Conservation (phyloP, 2,113 vertebrate genomes). For the Muntiacus reevesi region DNA sequence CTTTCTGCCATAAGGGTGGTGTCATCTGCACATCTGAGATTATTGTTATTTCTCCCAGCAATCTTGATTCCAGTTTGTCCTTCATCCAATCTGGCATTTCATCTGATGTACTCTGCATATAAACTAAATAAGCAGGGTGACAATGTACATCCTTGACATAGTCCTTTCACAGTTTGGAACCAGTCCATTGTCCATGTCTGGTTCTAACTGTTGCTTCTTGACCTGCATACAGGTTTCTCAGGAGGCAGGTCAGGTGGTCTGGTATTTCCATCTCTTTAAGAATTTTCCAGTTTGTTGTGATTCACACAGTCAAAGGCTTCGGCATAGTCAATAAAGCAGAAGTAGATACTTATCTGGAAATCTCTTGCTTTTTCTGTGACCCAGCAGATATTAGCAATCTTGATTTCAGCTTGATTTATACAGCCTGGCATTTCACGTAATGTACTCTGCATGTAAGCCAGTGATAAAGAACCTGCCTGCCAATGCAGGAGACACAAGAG, state of each 20-base stretch:
- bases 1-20: not conserved
- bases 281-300: not conserved
- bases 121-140: not conserved
- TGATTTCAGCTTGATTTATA: not conserved
- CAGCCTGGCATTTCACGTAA: not conserved
- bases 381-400: not conserved
- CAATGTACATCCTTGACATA: not conserved
- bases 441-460: not conserved
- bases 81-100: not conserved
- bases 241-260: not conserved
- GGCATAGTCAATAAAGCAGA: not conserved
- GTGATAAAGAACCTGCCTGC: not conserved
- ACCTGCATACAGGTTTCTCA: not conserved
- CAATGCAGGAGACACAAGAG: not conserved
- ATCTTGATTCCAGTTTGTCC: not conserved
- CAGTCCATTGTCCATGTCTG: not conserved
- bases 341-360: not conserved
- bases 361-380: not conserved
- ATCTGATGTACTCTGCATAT: not conserved
- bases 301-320: not conserved
- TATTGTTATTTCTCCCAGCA: not conserved
- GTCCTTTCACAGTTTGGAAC: not conserved
- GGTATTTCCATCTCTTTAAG: not conserved
- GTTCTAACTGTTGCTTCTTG: not conserved
- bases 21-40: not conserved